Conservation (phyloP, 2,797 vertebrate species). For the Arrhamphus sclerolepis region DNA sequence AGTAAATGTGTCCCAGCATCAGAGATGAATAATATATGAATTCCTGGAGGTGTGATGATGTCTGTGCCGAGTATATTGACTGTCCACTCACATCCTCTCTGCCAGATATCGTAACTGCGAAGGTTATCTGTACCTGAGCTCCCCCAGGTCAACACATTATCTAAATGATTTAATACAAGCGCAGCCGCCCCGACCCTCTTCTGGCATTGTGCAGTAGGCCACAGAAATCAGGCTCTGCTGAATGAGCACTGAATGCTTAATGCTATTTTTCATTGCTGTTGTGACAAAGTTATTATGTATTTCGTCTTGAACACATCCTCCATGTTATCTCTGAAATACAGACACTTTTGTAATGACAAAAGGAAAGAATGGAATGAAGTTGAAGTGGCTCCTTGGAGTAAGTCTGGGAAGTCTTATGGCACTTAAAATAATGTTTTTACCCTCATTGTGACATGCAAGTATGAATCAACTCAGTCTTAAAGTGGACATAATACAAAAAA, state of each 20-base stretch:
- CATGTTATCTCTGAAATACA: conserved; percentile 6
- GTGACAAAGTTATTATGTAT: conserved; percentile 31
- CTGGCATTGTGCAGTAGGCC: conserved; percentile 56
- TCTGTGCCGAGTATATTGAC: conserved; percentile 29
- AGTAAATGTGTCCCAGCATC: conserved; percentile 42
- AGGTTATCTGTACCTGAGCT: conserved; percentile 56
- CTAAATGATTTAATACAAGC: conserved; percentile 73
- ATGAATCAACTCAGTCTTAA: too few relatives aligned
- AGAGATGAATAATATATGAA: conserved; percentile 63
- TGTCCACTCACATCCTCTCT: conserved; percentile 61
- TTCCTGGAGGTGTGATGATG: conserved; percentile 40
- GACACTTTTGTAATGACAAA: background rate
- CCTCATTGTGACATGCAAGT: too few relatives aligned
- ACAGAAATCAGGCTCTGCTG: conserved; percentile 41
- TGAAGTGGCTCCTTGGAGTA: background rate
- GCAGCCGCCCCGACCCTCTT: conserved; percentile 41
- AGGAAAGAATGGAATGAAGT: background rate
- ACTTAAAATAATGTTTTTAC: too few relatives aligned
- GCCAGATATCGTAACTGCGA: conserved; percentile 36
- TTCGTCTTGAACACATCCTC: conserved; percentile 11
- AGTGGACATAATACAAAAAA: too few relatives aligned
- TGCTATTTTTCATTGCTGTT: conserved; percentile 31
- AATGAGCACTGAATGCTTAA: conserved; percentile 43
- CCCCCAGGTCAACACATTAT: conserved; percentile 69
- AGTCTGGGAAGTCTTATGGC: background rate